phyloP scores from a whole-genome alignment of 2,888 invertebrate genomes.

The Apotomis capreana region DNA sequence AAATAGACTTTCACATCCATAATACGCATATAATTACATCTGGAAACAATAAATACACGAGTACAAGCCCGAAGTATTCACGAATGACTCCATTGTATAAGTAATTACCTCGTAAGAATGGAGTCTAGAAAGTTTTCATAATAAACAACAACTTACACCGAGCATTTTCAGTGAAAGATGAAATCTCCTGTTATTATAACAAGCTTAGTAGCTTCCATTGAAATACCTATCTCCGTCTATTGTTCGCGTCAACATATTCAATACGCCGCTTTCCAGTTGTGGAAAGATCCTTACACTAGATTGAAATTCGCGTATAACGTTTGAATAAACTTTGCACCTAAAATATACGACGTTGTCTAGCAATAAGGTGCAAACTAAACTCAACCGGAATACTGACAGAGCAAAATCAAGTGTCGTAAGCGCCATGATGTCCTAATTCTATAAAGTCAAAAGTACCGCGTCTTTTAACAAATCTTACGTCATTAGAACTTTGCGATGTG shows the following conservation, averaged over 20 bases:
- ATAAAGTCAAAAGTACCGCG: too few species aligned
- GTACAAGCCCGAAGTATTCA: not conserved
- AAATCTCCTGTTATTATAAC: conserved; percentile 34
- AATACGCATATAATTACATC: too few species aligned
- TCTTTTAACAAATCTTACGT: too few species aligned
- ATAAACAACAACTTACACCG: conserved; percentile 21
- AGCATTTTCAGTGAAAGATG: conserved; percentile 22
- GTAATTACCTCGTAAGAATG: not conserved
- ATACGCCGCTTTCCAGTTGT: conserved; percentile 21
- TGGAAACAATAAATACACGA: too few species aligned
- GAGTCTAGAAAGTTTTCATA: conserved; percentile 7
- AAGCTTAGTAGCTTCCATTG: conserved; percentile 30
- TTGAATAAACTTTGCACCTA: not conserved
- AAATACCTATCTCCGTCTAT: conserved; percentile 33
- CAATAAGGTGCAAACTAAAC: not conserved
- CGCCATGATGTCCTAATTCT: too few species aligned
- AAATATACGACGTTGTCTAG: not conserved
- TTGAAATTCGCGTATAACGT: not conserved
- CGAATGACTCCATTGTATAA: not conserved
- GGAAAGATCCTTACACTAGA: not conserved
- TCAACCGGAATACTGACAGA: too few species aligned
- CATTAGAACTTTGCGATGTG: too few species aligned
- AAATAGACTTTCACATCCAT: too few species aligned
- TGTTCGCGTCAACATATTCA: conserved; percentile 38
- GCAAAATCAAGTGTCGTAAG: too few species aligned